phyloP scores from a whole-genome alignment of 2,888 invertebrate species.

The Clanis bilineata region DNA sequence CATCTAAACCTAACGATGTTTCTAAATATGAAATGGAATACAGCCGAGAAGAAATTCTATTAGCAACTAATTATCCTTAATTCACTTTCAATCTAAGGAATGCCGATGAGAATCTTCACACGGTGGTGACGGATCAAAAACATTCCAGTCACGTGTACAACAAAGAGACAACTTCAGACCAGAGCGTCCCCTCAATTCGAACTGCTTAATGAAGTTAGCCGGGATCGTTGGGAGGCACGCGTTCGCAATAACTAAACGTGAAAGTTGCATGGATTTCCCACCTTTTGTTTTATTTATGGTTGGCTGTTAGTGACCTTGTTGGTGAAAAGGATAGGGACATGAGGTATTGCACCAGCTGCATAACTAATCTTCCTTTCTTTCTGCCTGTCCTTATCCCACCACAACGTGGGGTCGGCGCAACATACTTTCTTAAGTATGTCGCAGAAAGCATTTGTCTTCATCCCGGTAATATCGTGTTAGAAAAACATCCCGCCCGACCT shows the following conservation, averaged over 20 bases:
- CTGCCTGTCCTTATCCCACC: too few species aligned
- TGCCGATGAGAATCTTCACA: constrained; percentile 37
- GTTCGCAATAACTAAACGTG: constrained; percentile 28
- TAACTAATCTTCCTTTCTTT: too few species aligned
- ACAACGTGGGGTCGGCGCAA: too few species aligned
- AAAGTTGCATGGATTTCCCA: constrained; percentile 24
- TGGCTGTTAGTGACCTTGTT: background rate
- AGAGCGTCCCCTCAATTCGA: constrained; percentile 38
- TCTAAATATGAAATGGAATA: background rate
- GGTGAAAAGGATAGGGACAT: background rate
- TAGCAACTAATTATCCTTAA: constrained; percentile 15
- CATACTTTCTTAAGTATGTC: too few species aligned
- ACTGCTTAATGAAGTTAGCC: constrained; percentile 54
- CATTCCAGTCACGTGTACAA: constrained; percentile 47
- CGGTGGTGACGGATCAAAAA: constrained; percentile 34
- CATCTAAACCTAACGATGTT: background rate
- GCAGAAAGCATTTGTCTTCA: too few species aligned
- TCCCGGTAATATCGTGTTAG: too few species aligned
- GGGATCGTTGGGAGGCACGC: constrained; percentile 31
- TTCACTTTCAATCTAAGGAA: constrained; percentile 27
- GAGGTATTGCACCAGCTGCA: background rate
- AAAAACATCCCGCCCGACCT: too few species aligned
- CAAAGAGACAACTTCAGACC: constrained; percentile 46
- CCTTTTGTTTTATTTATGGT: constrained; percentile 12
- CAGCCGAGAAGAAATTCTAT: constrained; percentile 3